Conservation (phyloP, 2,797 vertebrate species). For the Prionace glauca region DNA sequence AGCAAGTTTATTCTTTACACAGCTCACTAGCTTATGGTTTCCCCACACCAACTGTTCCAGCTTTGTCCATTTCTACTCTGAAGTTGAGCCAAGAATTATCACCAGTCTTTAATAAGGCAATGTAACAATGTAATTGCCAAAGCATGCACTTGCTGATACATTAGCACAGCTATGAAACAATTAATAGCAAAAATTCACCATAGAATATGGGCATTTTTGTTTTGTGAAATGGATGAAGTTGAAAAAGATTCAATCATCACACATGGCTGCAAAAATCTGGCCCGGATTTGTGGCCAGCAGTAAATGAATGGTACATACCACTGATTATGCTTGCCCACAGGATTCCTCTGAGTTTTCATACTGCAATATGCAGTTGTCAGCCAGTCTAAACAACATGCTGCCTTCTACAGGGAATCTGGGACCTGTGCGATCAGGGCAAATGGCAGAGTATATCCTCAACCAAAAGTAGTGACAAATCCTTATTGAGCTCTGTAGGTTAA, state of each 20-base stretch:
- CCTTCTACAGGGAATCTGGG: background rate
- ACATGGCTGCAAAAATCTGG: background rate
- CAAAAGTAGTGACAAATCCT: background rate
- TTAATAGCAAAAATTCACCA: background rate
- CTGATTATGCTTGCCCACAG: background rate
- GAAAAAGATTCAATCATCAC: background rate
- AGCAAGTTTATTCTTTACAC: too few species aligned
- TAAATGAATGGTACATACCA: background rate
- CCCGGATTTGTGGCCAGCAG: background rate
- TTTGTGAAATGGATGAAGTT: background rate
- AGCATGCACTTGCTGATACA: too few species aligned
- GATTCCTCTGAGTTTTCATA: background rate
- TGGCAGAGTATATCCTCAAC: background rate
- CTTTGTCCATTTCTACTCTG: too few species aligned
- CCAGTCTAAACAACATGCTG: background rate
- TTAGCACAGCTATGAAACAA: background rate
- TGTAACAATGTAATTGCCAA: too few species aligned
- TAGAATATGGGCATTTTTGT: background rate
- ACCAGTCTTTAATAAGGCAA: too few species aligned
- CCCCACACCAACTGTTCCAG: too few species aligned
- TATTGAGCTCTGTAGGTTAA: background rate
- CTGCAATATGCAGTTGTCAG: background rate
- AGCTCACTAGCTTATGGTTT: too few species aligned
- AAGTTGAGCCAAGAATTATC: too few species aligned
- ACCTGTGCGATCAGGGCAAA: background rate